Evolutionary conservation across 2,888 invertebrate species (phyloP), one percentile per base, ranked within the genome.

Genomic region (Heliconius erato): DNA sequence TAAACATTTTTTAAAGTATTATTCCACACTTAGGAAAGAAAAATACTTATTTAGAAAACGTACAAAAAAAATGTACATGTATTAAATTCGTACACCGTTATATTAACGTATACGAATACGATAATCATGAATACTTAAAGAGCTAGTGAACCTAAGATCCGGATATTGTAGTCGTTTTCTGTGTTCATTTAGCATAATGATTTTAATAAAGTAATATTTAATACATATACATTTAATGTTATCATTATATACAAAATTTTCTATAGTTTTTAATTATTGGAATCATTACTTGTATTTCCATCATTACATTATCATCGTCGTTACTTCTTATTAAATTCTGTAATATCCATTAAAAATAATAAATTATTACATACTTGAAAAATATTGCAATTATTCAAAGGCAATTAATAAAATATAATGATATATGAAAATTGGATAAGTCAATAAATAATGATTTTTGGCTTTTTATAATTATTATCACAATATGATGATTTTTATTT

Each of bases 131-230:
- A 72, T 72, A 44, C 72, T 72, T 72, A 44, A 72, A 44, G 19
- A 49, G 28, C 72, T 71, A 71, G 71, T 71, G 72, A 72, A 72
- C 72, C 16, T 49, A 19, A 26, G 14, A 72, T 72, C 44, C 26
- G 72, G 16, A 72, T 44, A 44, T 3, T 44, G 6, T 16, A 72
- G 16, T 49, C 72, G 49, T 26, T 49, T 72, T 72, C 7, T 49
- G 26, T 71, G 26, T 72, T 44, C 72, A 72, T 72, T 63, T 40
- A 7, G 54, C 19, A 23, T 23, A 23, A 54, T 19, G 54, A 54
- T 19, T 54, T 54, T 54, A 54, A 54, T 54, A 54, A 9, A 54
- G 49, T 19, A 14, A 16, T 49, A 49, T 49, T 16, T 49, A 14
- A 1, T 49, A 49, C 16, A 16, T 49, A 0, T 49, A 1, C 49